Evolutionary conservation across 2,888 invertebrate species (phyloP), one percentile per base, ranked within the genome.

Genomic region (Geotrupes spiniger): DNA sequence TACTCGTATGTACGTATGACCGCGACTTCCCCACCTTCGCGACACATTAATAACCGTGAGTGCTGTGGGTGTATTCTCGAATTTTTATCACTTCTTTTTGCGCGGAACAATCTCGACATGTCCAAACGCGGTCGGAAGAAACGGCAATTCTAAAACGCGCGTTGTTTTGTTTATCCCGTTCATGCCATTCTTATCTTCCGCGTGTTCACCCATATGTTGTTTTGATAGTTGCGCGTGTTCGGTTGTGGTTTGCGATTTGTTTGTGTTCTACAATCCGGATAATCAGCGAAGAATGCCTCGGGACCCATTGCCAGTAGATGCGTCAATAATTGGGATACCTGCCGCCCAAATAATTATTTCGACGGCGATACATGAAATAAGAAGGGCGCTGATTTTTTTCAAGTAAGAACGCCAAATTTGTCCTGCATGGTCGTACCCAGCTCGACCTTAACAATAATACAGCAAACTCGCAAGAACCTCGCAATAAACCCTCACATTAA

Each of bases 271-370:
- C n/a, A n/a, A n/a, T n/a, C n/a, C 11, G 6, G 11, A 15, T 37
- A 37, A 10, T 8, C 9, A 36, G 11, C 15, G n/a, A 25, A 41
- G 48, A 44, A 63, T 64, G 62, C 63, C 63, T 15, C 57, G 59
- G 28, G 54, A 58, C 49, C 56, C 60, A 36, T 52, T 61, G 39
- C 51, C 59, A 40, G 66, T 66, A 47, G 69, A 72, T 56, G 67
- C 73, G 31, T 70, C 73, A 41, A 65, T 72, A 45, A 62, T 75
- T 47, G 73, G 73, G 29, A 67, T 76, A 43, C 76, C 77, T 28
- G 72, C 75, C 25, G 72, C 76, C 12, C 73, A 76, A 45, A 73
- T 75, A 52, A 74, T 77, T 54, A 72, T 78, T 44, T 74, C 77
- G 11, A 76, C 76, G 15, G 77, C 78, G 26, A 64, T 78, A 54